Percentiles rank a stretch among this genome's conserved stretches.
Evolutionary conservation across 2,888 invertebrate genomes (phyloP).

Genomic region (Cartodere bifasciata): DNA sequence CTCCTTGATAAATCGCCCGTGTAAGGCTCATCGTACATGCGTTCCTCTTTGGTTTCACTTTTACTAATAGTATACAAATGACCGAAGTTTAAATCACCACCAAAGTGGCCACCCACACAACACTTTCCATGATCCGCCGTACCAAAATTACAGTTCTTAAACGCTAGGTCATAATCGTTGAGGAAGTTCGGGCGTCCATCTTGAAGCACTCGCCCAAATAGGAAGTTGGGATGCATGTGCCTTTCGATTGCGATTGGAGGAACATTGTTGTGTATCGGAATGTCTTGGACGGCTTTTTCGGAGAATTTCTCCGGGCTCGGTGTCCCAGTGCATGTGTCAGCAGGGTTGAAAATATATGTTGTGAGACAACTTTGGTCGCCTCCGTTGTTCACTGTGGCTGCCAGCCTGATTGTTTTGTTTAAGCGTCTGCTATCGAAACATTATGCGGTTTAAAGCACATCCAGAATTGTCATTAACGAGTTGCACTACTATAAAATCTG

Average conservation of each 20-base stretch:
- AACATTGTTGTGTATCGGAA: slow-evolving; percentile 16
- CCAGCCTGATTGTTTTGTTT: slow-evolving; percentile 24
- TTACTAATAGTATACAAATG: slow-evolving; percentile 41
- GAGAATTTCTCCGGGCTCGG: slow-evolving; percentile 42
- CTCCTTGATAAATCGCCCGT: slow-evolving; percentile 32
- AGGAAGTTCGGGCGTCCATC: slow-evolving; percentile 27
- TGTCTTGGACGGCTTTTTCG: no score
- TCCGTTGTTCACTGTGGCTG: slow-evolving; percentile 27
- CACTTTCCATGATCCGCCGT: slow-evolving; percentile 26
- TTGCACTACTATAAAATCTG: no score
- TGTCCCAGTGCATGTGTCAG: slow-evolving; percentile 45
- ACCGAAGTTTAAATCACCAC: slow-evolving; percentile 27
- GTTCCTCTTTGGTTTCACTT: slow-evolving; percentile 25
- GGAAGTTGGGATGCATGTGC: slow-evolving; percentile 27
- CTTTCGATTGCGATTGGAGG: slow-evolving; percentile 19
- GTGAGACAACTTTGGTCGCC: slow-evolving; percentile 33
- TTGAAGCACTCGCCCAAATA: slow-evolving; percentile 25
- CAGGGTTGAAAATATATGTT: slow-evolving; percentile 43
- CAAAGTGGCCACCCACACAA: slow-evolving; percentile 28
- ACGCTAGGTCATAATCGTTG: slow-evolving; percentile 27
- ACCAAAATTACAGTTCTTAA: slow-evolving; percentile 25
- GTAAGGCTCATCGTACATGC: slow-evolving; percentile 36
- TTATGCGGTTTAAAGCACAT: no score
- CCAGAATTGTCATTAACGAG: no score
- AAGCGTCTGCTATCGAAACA: not conserved